Conservation (phyloP, 2,888 invertebrate genomes). For the Aporophyla lueneburgensis region DNA sequence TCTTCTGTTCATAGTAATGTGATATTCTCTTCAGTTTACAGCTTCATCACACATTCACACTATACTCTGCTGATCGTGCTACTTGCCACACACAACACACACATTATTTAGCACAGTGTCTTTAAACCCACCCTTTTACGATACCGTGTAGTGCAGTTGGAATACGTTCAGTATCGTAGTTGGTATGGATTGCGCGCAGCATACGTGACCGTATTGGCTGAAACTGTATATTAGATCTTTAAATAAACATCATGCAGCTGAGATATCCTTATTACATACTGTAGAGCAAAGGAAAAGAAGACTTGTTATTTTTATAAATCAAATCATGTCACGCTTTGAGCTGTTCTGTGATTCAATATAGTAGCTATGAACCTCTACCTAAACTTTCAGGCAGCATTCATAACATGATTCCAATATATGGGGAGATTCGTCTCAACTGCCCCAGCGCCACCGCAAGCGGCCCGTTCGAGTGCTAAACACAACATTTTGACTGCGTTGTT, state of each 20-base stretch:
- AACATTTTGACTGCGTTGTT: too few species aligned
- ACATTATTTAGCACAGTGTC: conserved; percentile 4
- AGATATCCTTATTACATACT: background rate
- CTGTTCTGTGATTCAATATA: background rate
- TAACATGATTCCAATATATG: background rate
- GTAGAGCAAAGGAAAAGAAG: background rate
- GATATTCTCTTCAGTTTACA: conserved; percentile 5
- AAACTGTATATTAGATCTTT: conserved; percentile 28
- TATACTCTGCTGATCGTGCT: background rate
- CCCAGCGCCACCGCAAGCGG: too few species aligned
- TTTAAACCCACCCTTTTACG: background rate
- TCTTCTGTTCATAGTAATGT: background rate
- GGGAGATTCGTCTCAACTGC: too few species aligned
- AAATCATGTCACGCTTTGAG: background rate
- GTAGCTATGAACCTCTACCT: background rate
- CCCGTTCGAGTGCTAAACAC: too few species aligned
- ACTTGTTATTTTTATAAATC: background rate
- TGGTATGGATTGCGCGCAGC: conserved; percentile 49
- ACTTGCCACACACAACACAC: background rate
- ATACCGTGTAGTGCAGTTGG: conserved; percentile 6
- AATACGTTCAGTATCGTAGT: conserved; percentile 24
- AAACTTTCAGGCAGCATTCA: background rate
- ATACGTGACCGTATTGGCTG: conserved; percentile 45
- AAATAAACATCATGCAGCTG: conserved; percentile 18
- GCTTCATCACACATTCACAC: background rate